phyloP scores from a whole-genome alignment of 1,140 invertebrate species.

The Ceratosolen fusciceps region DNA sequence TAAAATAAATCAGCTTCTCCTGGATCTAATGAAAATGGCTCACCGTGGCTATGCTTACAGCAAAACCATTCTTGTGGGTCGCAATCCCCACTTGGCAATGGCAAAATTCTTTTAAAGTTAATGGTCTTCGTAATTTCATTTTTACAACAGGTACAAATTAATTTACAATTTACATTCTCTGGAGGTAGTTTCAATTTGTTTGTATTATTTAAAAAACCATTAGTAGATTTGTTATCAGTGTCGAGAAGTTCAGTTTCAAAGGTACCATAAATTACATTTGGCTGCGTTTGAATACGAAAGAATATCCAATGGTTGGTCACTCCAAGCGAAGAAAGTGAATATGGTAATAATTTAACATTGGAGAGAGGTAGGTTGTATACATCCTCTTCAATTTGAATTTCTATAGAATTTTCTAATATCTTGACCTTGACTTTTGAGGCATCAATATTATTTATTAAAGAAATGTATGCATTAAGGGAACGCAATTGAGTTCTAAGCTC shows the following conservation, averaged over 20 bases:
- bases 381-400: slow-evolving; percentile 53
- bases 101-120: slow-evolving; percentile 60
- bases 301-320: slow-evolving; percentile 63
- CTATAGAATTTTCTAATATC: slow-evolving; percentile 58
- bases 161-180: slow-evolving; percentile 47
- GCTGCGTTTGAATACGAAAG: slow-evolving; percentile 64
- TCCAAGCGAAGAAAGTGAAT: slow-evolving; percentile 60
- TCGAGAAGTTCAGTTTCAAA: slow-evolving; percentile 62
- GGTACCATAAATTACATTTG: slow-evolving; percentile 59
- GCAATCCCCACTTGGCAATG: slow-evolving; percentile 62
- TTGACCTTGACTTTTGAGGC: slow-evolving; percentile 55
- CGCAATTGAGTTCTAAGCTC: slow-evolving; percentile 63
- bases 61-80: slow-evolving; percentile 68
- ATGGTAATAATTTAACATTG: slow-evolving; percentile 61
- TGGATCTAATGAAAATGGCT: slow-evolving; percentile 55
- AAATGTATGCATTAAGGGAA: slow-evolving; percentile 63
- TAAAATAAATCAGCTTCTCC: slow-evolving; percentile 64
- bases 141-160: slow-evolving; percentile 60
- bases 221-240: slow-evolving; percentile 52
- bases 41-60: slow-evolving; percentile 57
- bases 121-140: slow-evolving; percentile 58
- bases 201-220: slow-evolving; percentile 25
- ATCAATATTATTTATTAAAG: slow-evolving; percentile 51
- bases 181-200: slow-evolving; percentile 50
- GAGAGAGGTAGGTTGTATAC: slow-evolving; percentile 53